Conservation (phyloP, 1,140 invertebrate genomes). For the Artemia franciscana region DNA sequence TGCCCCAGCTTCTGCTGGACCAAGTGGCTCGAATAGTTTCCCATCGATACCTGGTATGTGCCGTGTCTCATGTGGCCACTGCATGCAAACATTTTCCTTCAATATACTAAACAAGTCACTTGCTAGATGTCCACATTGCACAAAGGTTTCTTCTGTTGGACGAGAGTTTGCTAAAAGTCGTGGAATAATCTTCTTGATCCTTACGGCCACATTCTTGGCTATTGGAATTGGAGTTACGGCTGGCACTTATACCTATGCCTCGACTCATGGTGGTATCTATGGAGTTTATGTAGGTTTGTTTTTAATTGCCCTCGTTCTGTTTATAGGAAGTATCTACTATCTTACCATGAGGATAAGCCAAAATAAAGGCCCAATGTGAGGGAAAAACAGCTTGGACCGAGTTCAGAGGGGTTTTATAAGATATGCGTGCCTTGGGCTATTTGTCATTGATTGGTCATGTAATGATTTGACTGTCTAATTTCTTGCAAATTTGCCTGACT, state of each 20-base stretch:
- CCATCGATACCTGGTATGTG: constrained; percentile 74
- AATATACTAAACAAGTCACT: constrained; percentile 15
- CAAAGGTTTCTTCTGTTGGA: constrained; percentile 76
- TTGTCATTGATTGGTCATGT: too few relatives aligned
- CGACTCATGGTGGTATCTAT: constrained; percentile 42
- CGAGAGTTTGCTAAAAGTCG: constrained; percentile 49
- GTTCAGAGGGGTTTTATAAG: too few relatives aligned
- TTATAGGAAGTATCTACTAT: constrained; percentile 59
- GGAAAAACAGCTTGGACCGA: too few relatives aligned
- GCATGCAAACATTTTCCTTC: constrained; percentile 79
- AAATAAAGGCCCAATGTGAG: constrained; percentile 42
- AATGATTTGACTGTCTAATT: too few relatives aligned
- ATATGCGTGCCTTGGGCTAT: too few relatives aligned
- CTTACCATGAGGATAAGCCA: constrained; percentile 68
- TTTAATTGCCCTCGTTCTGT: constrained; percentile 40
- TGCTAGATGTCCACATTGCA: constrained; percentile 83
- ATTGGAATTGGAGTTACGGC: constrained; percentile 54
- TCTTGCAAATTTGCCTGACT: too few relatives aligned
- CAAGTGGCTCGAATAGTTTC: too few relatives aligned
- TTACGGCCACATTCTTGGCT: constrained; percentile 41
- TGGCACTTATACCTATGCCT: constrained; percentile 26
- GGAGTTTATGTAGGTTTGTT: constrained; percentile 53
- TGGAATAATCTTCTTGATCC: constrained; percentile 49
- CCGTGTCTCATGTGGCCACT: constrained; percentile 76
- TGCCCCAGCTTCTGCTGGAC: constrained; percentile 69